These are phyloP conservation scores for Argynnis bischoffii DNA, from an alignment of 2,888 invertebrate species.

Conservation along the genomic window DNA sequence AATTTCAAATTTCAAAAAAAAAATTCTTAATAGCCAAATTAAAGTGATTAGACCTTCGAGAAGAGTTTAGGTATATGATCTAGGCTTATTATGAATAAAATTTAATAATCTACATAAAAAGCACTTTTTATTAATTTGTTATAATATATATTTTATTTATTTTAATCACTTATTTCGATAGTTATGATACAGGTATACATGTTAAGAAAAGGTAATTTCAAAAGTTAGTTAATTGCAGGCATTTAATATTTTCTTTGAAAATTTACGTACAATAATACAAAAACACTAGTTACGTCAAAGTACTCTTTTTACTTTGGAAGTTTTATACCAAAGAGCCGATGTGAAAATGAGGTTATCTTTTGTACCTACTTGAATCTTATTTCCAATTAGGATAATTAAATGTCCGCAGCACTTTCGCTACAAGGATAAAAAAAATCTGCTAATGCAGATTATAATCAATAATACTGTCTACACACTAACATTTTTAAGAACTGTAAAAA, in stretches of 20 bases:
- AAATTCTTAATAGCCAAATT: too few relatives aligned
- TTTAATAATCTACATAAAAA: too few relatives aligned
- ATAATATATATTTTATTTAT: too few relatives aligned
- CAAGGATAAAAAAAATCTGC: neutral
- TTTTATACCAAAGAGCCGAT: conserved; percentile 19
- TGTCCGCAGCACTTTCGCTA: conserved; percentile 8
- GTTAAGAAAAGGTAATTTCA: neutral
- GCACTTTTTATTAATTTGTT: too few relatives aligned
- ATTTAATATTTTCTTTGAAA: neutral
- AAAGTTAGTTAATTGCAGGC: neutral
- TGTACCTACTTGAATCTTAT: conserved; percentile 18
- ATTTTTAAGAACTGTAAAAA: too few relatives aligned
- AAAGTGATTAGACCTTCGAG: too few relatives aligned
- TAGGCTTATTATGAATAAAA: too few relatives aligned
- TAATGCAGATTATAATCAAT: neutral
- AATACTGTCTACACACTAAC: neutral
- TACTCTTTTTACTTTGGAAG: conserved; percentile 17
- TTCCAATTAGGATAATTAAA: conserved; percentile 22
- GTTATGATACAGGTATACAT: too few relatives aligned
- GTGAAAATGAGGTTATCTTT: conserved; percentile 21
- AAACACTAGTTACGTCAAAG: conserved; percentile 16
- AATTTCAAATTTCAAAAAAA: too few relatives aligned
- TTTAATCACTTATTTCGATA: too few relatives aligned
- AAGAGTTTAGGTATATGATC: too few relatives aligned
- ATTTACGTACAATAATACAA: neutral